Base-by-base conservation (phyloP, 2,113 vertebrate genomes). In the Heptranchias perlo region DNA sequence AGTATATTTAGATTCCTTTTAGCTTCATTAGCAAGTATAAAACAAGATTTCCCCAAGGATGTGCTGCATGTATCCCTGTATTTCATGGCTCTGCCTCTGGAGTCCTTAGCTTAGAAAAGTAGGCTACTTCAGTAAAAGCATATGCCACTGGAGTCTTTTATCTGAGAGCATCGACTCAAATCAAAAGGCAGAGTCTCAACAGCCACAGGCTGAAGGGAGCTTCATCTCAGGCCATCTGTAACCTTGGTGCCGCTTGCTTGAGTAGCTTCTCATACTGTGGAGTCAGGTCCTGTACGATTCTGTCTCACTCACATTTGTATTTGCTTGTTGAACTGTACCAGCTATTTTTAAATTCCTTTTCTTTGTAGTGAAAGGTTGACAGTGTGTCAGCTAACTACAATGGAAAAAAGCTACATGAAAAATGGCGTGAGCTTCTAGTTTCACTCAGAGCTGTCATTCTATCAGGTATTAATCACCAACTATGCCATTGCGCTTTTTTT, bases 1-100 rank as follows among this genome's bases (percentile, higher is more conserved):
- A 65, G 21, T 94, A 47, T 67, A 94, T 49, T 95, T 67, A 35
- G 28, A 73, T 35, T 95, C 64, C 96, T 96, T 97, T 97, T 95
- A 96, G 97, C 96, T 97, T 97, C 97, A 97, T 97, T 97, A 97
- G 95, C 8, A 64, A 96, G 92, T 96, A 96, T 92, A 96, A 96
- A 96, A 96, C 92, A 96, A 96, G 96, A 96, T 84, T 96, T 96
- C 97, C 96, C 97, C 96, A 49, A 96, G 96, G 96, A 92, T 95
- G 23, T 62, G 91, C 96, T 97, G 96, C 97, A 96, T 97, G 96
- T 97, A 96, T 96, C 97, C 96, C 96, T 18, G 58, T 94, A 96
- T 96, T 96, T 96, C 96, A 87, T 78, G 96, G 35, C 0, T 69
- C 39, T 96, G 96, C 97, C 96, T 96, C 96, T 96, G 47, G 94